These are phyloP conservation scores for Mastomys coucha DNA, from an alignment of 2,113 vertebrate genomes.

Conservation along the genomic window DNA sequence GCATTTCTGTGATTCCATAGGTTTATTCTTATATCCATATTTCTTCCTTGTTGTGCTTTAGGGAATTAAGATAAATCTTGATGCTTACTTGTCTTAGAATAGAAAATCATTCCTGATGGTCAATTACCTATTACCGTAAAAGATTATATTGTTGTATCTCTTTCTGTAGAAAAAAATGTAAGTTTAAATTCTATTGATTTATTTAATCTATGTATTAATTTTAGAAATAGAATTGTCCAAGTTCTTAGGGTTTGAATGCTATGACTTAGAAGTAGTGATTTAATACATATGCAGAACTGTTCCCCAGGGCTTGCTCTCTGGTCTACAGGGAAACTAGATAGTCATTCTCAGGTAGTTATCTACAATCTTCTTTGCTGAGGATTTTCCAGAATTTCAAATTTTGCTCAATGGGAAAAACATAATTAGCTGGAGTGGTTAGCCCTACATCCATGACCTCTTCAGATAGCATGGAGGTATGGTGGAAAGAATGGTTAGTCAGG, in stretches of 20 bases:
- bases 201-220: neutral
- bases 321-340: neutral
- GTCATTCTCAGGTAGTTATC: neutral
- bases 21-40: neutral
- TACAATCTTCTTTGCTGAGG: neutral
- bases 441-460: neutral
- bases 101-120: neutral
- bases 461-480: neutral
- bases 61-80: slow-evolving; percentile 7
- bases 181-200: neutral
- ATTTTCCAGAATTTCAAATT: slow-evolving; percentile 37
- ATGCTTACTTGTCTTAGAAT: neutral
- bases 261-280: neutral
- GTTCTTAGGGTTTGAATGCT: neutral
- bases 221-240: slow-evolving; percentile 14
- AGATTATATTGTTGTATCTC: neutral
- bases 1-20: neutral
- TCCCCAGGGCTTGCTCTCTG: neutral
- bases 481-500: neutral
- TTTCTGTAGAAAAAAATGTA: slow-evolving; percentile 25
- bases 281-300: neutral
- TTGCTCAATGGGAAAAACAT: neutral
- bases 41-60: neutral
- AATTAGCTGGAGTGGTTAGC: neutral
- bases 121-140: neutral